phyloP scores from a whole-genome alignment of 1,140 invertebrate genomes.

The Semibalanus balanoides region DNA sequence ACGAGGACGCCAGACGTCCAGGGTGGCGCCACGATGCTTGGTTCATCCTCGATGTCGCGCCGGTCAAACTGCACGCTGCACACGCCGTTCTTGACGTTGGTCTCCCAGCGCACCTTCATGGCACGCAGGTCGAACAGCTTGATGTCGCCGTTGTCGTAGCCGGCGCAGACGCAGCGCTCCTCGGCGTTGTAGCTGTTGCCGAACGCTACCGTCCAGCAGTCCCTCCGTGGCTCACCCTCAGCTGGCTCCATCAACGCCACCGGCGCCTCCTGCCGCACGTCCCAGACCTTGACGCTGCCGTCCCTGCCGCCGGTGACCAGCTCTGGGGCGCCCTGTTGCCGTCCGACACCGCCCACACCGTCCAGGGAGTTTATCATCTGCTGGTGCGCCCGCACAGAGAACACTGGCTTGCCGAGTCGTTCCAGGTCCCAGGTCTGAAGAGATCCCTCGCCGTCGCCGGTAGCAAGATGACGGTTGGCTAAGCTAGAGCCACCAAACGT shows the following conservation, averaged over 20 bases:
- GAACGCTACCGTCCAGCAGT: constrained; percentile 78
- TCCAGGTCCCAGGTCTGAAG: constrained; percentile 80
- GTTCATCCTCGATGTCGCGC: constrained; percentile 90
- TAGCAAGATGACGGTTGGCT: constrained; percentile 63
- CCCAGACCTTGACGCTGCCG: constrained; percentile 90
- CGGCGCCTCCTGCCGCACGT: constrained; percentile 60
- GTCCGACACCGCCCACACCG: constrained; percentile 67
- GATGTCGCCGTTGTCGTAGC: constrained; percentile 92
- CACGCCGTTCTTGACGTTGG: constrained; percentile 85
- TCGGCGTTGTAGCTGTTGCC: constrained; percentile 71
- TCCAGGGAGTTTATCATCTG: constrained; percentile 86
- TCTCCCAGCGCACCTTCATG: constrained; percentile 76
- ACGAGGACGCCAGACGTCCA: constrained; percentile 87
- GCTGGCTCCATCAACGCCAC: constrained; percentile 71
- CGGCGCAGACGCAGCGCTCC: constrained; percentile 70
- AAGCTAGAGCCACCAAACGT: constrained; percentile 77
- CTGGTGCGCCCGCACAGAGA: constrained; percentile 65
- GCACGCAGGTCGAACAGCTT: constrained; percentile 86
- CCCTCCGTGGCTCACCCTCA: constrained; percentile 37
- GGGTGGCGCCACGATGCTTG: constrained; percentile 80
- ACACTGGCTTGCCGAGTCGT: constrained; percentile 51
- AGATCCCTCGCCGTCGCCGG: constrained; percentile 79
- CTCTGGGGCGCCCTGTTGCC: constrained; percentile 62
- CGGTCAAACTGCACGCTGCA: constrained; percentile 84
- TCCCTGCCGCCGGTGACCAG: constrained; percentile 85